Evolutionary conservation across 2,113 vertebrate genomes (phyloP), one percentile per base, ranked within the genome.

Genomic region (Trichomycterus rosablanca): DNA sequence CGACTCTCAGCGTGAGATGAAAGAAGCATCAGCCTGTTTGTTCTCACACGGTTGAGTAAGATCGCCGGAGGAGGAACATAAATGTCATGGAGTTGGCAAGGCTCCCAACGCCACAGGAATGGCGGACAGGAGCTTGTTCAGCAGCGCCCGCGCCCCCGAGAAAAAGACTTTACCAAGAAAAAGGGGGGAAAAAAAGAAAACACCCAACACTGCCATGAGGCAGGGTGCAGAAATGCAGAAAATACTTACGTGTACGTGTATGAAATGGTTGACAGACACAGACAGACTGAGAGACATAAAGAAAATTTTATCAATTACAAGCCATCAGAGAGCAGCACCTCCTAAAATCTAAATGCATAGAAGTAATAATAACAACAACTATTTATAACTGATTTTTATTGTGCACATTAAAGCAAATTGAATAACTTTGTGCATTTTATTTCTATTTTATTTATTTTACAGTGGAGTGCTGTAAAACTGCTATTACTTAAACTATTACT

Each of bases 51-150:
- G 73, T 83, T 82, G 78, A 75, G 69, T 74, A 79, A 77, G 60
- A 72, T n/a, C 51, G 75, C 82, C 80, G 43, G 49, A 73, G 77
- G 70, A 59, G 67, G 64, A 68, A 73, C 46, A 74, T 83, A 75
- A 83, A 81, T 82, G 70, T 81, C 45, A 56, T 66, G 77, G 68
- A 71, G 59, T 77, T 80, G 83, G 77, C 80, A 71, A 45, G 53
- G 15, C 61, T 62, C 67, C 78, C 72, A 59, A 28, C 52, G 66
- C 63, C 65, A 66, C 63, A 72, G 53, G 55, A 81, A 80, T 76
- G 78, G 75, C 68, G 74, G 34, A 28, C 24, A 50, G 18, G 74
- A 81, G 62, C 66, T 73, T 74, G 79, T 73, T 73, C 74, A 80
- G 79, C 63, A 69, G 63, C 71, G 72, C 66, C 75, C 70, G 23